Evolutionary conservation across 2,797 vertebrate species (phyloP), one percentile per base, ranked within the genome.

Genomic region (Eospalax fontanierii): DNA sequence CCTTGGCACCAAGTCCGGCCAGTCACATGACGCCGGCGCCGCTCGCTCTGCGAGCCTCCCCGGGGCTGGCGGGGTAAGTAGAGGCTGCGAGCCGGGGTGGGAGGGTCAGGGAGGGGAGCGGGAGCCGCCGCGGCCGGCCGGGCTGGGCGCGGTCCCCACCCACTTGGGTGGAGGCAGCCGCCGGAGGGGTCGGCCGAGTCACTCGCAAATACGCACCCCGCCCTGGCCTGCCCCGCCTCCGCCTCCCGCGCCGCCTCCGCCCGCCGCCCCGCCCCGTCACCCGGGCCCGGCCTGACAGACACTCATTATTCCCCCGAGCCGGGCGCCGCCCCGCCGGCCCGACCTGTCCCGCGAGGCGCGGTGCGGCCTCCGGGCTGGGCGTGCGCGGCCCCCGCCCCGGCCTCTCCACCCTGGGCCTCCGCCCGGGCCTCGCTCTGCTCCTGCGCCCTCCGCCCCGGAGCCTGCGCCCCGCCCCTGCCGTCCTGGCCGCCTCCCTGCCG

Each of bases 21-120:
- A 97, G 98, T 98, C 98, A 98, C 98, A 98, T 98, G 98, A 98
- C 98, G 97, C 98, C 97, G 98, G 98, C 98, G 98, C 98, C 97
- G 97, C 98, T 98, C 97, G 96, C 98, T 98, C 98, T 98, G 98
- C 98, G 97, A 97, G 97, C 98, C 98, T 97, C 97, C 83, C 98
- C 98, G 89, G 65, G 98, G 98, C 98, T 98, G 98, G 97, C 98
- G 95, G 98, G 98, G 98, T 97, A 97, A 98, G 98, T 96, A 97
- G 96, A 93, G 97, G 97, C 97, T 96, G 96, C 96, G 96, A 97
- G 94, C 96, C 88, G 61, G 97, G 97, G 97, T 97, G 97, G 97
- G 97, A 97, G 97, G 98, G 98, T 98, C 98, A 98, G 98, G 98
- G 96, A 97, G 97, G 97, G 97, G 97, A 95, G 97, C 97, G 95